phyloP scores from a whole-genome alignment of 2,113 vertebrate genomes.

The Nyctibius bracteatus region DNA sequence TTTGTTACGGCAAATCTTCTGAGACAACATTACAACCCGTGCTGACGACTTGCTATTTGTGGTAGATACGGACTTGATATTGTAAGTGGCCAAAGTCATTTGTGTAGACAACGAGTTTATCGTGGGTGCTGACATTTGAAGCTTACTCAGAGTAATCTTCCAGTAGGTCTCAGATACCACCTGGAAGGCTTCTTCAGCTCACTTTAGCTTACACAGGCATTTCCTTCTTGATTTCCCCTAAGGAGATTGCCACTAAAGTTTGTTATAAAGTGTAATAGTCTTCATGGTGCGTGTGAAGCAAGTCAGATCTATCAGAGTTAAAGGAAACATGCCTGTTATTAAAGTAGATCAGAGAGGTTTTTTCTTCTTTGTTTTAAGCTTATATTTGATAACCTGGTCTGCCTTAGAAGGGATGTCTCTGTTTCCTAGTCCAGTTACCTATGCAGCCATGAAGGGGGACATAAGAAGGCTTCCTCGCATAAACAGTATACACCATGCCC shows the following conservation, averaged over 20 bases:
- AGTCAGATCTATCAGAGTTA: background rate
- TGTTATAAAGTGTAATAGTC: background rate
- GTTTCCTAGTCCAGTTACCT: background rate
- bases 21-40: constrained; percentile 36
- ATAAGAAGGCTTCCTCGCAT: background rate
- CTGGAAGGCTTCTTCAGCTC: background rate
- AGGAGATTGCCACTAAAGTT: background rate
- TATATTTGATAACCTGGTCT: background rate
- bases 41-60: constrained; percentile 16
- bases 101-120: constrained; percentile 3
- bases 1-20: constrained; percentile 39
- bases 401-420: background rate
- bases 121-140: background rate
- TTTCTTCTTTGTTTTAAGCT: background rate
- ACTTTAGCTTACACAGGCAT: rapidly evolving
- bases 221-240: background rate
- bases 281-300: background rate
- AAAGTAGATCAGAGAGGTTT: background rate
- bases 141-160: background rate
- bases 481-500: background rate
- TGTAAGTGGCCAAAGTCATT: background rate
- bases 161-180: background rate
- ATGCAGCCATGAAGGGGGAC: background rate
- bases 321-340: background rate
- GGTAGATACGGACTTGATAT: background rate